Evolutionary conservation across 2,113 vertebrate genomes (phyloP), one percentile per base, ranked within the genome.

Genomic region (Motacilla alba): DNA sequence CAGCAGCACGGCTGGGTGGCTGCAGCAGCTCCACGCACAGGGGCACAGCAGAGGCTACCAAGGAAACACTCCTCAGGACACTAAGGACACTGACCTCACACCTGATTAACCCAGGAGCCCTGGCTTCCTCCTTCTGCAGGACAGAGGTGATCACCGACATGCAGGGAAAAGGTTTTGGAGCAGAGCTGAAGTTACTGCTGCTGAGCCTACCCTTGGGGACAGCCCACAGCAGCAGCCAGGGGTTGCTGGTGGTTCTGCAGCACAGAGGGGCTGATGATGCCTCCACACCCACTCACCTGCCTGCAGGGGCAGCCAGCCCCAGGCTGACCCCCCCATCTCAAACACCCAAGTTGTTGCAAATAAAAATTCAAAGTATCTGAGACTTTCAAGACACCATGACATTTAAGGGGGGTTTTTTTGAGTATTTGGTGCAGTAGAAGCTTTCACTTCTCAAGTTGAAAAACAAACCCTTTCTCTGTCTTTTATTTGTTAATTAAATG

Each of bases 401-500:
- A 53, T 60, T 59, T 30, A 74, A 90, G 49, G 33, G 49, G 30
- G 12, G 74, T 26, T 49, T 77, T 47, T 67, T 46, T 39, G 18
- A 87, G 30, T 37, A 30, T 53, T 62, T 49, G 35, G 26, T 37
- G 41, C 62, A 49, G 85, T 62, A 66, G 15, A 35, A 75, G 55
- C 35, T 75, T 66, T 83, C 56, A 16, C 62, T 91, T 23, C n/a
- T 93, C n/a, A 69, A 93, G 87, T 81, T 93, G 89, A 94, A 92
- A 96, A 95, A 93, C 84, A 94, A 96, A 91, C 12, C 27, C 79
- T 47, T 79, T 66, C 63, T 67, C 82, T 69, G 52, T 47, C 87
- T 87, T 95, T 91, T 94, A 80, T 73, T 90, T 79, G 53, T 73
- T 89, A 92, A 96, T 97, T 88, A 90, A 95, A 73, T 43, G 33